These are phyloP conservation scores for Apostichopus japonicus DNA, from an alignment of 35 echinoderm and acorn worm species.

Conservation along the genomic window DNA sequence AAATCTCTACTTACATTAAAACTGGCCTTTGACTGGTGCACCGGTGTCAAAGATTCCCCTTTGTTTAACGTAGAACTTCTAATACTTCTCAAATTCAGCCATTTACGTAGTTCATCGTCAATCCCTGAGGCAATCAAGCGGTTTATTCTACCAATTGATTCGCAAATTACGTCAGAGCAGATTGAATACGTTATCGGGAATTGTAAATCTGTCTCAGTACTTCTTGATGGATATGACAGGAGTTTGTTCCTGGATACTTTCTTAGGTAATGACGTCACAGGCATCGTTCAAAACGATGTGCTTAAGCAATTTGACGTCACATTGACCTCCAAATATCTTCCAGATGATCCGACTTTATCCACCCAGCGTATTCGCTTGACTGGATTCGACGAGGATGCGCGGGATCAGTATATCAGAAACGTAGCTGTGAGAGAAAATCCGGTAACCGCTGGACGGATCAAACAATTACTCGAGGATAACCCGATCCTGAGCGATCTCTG, in stretches of 20 bases:
- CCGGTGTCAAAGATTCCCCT: not conserved
- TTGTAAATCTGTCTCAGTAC: not conserved
- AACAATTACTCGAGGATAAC: not conserved
- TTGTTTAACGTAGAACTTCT: not conserved
- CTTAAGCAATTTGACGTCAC: not conserved
- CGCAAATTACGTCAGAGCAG: not conserved
- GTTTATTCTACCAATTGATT: conserved; percentile 5
- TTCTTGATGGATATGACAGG: conserved; percentile 25
- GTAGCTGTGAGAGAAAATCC: not conserved
- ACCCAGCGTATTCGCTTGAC: not conserved
- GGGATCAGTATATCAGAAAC: not conserved
- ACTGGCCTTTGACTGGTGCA: conserved; percentile 13
- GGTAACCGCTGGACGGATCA: not conserved
- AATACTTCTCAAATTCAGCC: not conserved
- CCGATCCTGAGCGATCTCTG: not conserved
- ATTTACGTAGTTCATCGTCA: not conserved
- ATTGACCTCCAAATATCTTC: not conserved
- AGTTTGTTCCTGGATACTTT: not conserved
- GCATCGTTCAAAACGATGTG: not conserved
- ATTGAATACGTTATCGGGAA: not conserved
- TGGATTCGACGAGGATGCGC: not conserved
- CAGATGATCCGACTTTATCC: not conserved
- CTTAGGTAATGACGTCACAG: not conserved
- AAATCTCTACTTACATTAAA: not conserved
- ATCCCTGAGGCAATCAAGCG: conserved; percentile 1